phyloP scores from a whole-genome alignment of 2,797 vertebrate genomes.

The Silurus aristotelis region DNA sequence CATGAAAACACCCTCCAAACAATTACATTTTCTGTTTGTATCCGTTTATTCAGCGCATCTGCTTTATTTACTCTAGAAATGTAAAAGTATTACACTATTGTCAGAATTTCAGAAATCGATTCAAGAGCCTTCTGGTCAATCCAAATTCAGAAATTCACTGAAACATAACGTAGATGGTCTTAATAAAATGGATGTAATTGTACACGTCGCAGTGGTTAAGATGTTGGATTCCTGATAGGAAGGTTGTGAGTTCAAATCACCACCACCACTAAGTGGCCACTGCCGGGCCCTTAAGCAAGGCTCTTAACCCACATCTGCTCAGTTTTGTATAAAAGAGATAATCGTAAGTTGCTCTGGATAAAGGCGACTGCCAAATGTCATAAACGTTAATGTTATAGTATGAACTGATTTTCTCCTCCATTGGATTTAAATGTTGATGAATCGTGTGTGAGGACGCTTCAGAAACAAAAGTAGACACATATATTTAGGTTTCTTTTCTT shows the following conservation, averaged over 20 bases:
- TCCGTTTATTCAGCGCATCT: neutral
- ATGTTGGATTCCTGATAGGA: too few species aligned
- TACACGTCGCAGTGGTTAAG: too few species aligned
- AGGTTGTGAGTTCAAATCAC: too few species aligned
- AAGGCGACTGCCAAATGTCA: too few species aligned
- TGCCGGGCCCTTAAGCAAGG: too few species aligned
- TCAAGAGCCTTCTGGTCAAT: neutral
- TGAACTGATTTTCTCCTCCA: neutral
- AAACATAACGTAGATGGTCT: neutral
- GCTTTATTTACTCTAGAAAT: neutral
- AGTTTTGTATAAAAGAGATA: too few species aligned
- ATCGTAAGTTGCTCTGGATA: too few species aligned
- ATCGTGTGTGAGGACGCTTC: neutral
- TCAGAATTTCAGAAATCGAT: neutral
- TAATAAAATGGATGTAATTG: neutral
- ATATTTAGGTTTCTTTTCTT: conserved; percentile 3
- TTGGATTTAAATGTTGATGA: neutral
- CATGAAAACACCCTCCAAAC: too few species aligned
- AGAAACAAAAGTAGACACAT: neutral
- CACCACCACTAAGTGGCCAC: too few species aligned
- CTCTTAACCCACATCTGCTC: too few species aligned
- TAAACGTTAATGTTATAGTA: too few species aligned
- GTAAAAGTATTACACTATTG: neutral
- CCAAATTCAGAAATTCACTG: neutral
- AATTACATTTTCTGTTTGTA: neutral